phyloP scores from a whole-genome alignment of 2,113 vertebrate genomes.

The Peromyscus leucopus region DNA sequence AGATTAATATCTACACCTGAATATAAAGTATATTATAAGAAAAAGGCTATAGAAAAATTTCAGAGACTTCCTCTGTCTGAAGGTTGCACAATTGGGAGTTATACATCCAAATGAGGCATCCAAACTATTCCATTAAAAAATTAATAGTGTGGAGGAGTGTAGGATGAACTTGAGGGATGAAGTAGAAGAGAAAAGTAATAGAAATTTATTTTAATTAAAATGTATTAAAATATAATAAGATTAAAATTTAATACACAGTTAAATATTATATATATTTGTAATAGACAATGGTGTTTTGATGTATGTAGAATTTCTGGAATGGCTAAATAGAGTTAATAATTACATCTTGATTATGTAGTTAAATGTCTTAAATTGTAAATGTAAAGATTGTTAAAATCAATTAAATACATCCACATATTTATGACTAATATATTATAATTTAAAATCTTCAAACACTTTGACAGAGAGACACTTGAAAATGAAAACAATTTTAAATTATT shows the following conservation, averaged over 20 bases:
- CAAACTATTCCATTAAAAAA: background rate
- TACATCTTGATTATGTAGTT: conserved; percentile 11
- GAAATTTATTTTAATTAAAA: background rate
- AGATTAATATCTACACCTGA: background rate
- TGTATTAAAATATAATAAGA: background rate
- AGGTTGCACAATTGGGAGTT: background rate
- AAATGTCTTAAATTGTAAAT: conserved; percentile 56
- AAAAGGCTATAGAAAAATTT: background rate
- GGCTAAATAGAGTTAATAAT: background rate
- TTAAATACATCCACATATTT: conserved; percentile 32
- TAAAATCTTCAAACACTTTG: conserved; percentile 76
- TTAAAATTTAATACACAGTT: background rate
- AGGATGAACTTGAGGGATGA: background rate
- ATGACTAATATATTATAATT: conserved; percentile 22
- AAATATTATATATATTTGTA: background rate
- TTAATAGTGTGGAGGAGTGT: background rate
- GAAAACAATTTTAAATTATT: conserved; percentile 85
- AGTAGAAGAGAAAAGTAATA: background rate
- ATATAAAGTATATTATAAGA: background rate
- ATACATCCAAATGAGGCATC: background rate
- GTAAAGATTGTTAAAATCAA: conserved; percentile 2
- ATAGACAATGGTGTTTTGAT: background rate
- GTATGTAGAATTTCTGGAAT: background rate
- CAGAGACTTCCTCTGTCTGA: background rate
- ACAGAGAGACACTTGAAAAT: conserved; percentile 81